phyloP scores from a whole-genome alignment of 2,113 vertebrate species.

The Dipodomys spectabilis region DNA sequence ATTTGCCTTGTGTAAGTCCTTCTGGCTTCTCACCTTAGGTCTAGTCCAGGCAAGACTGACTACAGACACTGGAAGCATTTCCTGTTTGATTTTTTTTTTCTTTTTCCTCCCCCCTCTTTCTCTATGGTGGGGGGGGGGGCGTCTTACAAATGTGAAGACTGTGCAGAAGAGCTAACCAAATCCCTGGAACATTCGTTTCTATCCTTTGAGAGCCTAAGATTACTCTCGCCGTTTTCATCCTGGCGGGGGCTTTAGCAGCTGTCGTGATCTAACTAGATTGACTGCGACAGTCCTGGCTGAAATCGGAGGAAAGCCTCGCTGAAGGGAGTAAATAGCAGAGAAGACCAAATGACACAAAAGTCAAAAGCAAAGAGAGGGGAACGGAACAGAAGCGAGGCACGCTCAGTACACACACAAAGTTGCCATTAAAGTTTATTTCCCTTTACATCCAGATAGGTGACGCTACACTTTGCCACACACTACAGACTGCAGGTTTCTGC shows the following conservation, averaged over 20 bases:
- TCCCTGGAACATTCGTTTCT: neutral
- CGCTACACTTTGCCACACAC: constrained; percentile 83
- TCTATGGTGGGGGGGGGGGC: neutral
- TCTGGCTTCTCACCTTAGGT: constrained; percentile 30
- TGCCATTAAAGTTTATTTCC: constrained; percentile 86
- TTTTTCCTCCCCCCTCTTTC: neutral
- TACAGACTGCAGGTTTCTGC: constrained; percentile 76
- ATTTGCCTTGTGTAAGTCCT: constrained; percentile 73
- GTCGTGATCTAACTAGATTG: neutral
- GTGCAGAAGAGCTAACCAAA: neutral
- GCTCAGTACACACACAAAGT: constrained; percentile 78
- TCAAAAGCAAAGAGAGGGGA: constrained; percentile 70
- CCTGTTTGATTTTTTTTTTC: neutral
- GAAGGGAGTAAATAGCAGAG: neutral
- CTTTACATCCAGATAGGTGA: constrained; percentile 83
- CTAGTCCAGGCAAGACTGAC: neutral
- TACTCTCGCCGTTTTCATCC: neutral
- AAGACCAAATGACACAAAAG: constrained; percentile 74
- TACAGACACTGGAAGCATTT: neutral
- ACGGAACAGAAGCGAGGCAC: constrained; percentile 59
- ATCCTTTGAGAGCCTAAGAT: too few species aligned
- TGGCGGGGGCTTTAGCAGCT: neutral
- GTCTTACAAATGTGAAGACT: neutral
- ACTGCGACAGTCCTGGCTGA: neutral
- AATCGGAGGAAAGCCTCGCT: neutral